These are phyloP conservation scores for Macaria liturata DNA, from an alignment of 2,888 invertebrate genomes.

Conservation along the genomic window DNA sequence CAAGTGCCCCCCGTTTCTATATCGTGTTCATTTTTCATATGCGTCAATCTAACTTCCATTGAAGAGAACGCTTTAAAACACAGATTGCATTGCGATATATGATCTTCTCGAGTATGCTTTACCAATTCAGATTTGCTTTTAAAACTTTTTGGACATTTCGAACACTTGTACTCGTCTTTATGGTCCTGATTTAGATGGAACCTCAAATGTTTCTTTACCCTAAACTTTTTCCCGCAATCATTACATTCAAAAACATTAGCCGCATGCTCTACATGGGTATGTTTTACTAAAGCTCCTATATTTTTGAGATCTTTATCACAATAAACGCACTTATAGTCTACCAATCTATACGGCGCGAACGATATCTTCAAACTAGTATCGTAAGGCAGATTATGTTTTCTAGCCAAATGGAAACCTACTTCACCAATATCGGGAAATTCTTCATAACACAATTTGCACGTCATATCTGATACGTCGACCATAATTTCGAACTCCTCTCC, in stretches of 20 bases:
- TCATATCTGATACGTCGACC: constrained; percentile 64
- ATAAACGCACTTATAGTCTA: constrained; percentile 58
- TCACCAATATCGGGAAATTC: constrained; percentile 32
- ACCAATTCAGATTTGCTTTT: constrained; percentile 45
- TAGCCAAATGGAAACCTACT: constrained; percentile 49
- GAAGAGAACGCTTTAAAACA: constrained; percentile 61
- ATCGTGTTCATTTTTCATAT: constrained; percentile 60
- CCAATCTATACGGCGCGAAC: constrained; percentile 53
- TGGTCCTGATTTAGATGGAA: constrained; percentile 57
- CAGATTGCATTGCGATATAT: constrained; percentile 61
- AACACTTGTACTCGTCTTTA: constrained; percentile 52
- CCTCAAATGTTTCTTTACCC: constrained; percentile 57
- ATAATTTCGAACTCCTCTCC: constrained; percentile 61
- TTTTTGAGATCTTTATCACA: constrained; percentile 54
- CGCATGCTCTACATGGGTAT: constrained; percentile 58
- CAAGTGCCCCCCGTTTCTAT: constrained; percentile 48
- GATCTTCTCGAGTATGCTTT: constrained; percentile 55
- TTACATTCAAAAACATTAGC: constrained; percentile 9
- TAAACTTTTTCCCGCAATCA: constrained; percentile 46
- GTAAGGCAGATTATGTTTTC: constrained; percentile 56
- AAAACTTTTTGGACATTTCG: constrained; percentile 53
- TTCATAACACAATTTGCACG: constrained; percentile 56
- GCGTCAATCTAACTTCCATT: constrained; percentile 51
- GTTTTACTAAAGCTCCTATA: constrained; percentile 56
- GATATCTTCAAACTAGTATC: constrained; percentile 47